Evolutionary conservation across 2,888 invertebrate genomes (phyloP), one percentile per base, ranked within the genome.

Genomic region (Dasysyrphus albostriatus): DNA sequence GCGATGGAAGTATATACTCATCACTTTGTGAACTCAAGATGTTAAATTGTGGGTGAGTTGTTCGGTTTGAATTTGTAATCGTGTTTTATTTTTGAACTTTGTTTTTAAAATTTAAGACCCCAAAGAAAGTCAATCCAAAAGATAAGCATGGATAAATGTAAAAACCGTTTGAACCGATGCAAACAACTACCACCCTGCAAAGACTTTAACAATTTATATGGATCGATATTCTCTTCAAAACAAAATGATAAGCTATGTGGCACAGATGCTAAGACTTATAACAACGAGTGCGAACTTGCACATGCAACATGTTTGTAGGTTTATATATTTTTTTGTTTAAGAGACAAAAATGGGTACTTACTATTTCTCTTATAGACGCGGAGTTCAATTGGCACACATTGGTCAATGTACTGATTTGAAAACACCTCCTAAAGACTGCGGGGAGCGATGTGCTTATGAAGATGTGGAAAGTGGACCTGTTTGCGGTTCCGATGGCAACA

Each of bases 401-500:
- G 98, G 98, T 9, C 96, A 96, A 91, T 98, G 98, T 92, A 96
- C 97, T 9, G 95, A 97, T 84, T 89, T 92, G 5, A 91, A 91
- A 83, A 83, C 89, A 0, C 89, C 91, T 0, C 85, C 90, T 3
- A 95, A 95, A 88, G 92, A 94, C 91, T 93, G 94, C 88, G 94
- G 94, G 5, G 94, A 94, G 0, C 93, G 94, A 7, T 94, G 93
- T 89, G 94, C 94, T 9, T 94, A 94, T 69, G 94, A 95, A 72
- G 94, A 94, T 70, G 93, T 94, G 83, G 94, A 93, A 79, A 93
- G 93, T 70, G 94, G 96, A 89, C 97, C 97, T n/a, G 95, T 97
- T 87, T 98, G 98, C 90, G 98, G 97, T 10, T 97, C 97, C 44
- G 97, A 98, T 91, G 97, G 97, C 88, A 98, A 98, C 90, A 97